phyloP scores from a whole-genome alignment of 2,888 invertebrate genomes.

The Agonopterix arenella region DNA sequence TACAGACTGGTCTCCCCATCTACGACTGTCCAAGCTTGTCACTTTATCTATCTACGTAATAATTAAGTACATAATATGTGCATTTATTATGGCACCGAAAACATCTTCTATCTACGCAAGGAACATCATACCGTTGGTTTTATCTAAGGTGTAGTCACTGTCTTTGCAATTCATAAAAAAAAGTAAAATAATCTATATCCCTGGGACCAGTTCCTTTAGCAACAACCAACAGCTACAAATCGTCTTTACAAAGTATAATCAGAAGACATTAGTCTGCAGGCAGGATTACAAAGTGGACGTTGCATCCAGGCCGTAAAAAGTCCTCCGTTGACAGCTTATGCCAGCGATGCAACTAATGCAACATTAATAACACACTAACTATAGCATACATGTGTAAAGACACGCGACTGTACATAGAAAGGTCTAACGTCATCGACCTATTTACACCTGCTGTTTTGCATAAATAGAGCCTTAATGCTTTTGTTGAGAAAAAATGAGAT shows the following conservation, averaged over 20 bases:
- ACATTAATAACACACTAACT: conserved; percentile 22
- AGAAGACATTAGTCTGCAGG: conserved; percentile 7
- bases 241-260: conserved; percentile 7
- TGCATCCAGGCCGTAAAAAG: conserved; percentile 25
- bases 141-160: no score
- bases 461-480: conserved; percentile 7
- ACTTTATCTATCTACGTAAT: no score
- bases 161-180: no score
- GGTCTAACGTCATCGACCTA: conserved; percentile 66
- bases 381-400: conserved; percentile 34
- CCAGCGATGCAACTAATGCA: conserved; percentile 21
- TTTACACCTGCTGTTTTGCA: conserved; percentile 50
- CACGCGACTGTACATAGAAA: conserved; percentile 58
- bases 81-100: no score
- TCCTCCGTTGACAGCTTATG: conserved; percentile 36
- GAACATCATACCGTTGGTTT: no score
- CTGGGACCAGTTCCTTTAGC: no score
- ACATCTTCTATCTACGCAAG: no score
- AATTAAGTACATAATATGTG: no score
- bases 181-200: no score
- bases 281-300: conserved; percentile 21
- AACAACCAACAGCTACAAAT: not conserved
- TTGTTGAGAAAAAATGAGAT: not conserved
- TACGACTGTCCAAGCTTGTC: no score
- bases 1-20: no score